Evolutionary conservation across 2,797 vertebrate genomes (phyloP), one percentile per base, ranked within the genome.

Genomic region (Coracias cyanogaster): DNA sequence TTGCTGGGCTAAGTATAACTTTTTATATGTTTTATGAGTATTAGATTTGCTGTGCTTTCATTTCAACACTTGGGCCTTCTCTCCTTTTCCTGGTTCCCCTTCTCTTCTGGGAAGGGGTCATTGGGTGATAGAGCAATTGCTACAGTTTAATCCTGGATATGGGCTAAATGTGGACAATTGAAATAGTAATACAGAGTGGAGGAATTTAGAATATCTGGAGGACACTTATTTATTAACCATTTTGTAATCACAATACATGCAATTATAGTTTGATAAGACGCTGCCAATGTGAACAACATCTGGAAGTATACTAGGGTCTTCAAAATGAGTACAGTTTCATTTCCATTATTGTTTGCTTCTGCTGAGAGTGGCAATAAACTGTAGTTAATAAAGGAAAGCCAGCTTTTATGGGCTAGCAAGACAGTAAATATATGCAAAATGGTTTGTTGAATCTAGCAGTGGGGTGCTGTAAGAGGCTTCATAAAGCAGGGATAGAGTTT

Each of bases 391-490:
- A 97, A 96, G 93, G 89, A 94, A 94, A 96, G 86, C 55, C 93
- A 93, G 95, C 48, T 94, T 97, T 96, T 97, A 97, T 95, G 82
- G 85, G 81, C 88, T 92, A 86, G 90, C 80, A 93, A 96, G 92
- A 86, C 90, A 85, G 92, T 93, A 97, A 97, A 95, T 97, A 94
- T 77, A 97, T 96, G 96, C 95, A 97, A 97, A 97, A 96, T 91
- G 95, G 92, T 94, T 97, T 96, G 95, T 97, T 96, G 97, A 96
- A 96, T 97, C 92, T 96, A 97, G 80, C 95, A 96, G 92, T 91
- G 76, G 97, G 93, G 92, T 96, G 95, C 95, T 82, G 49, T 96
- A 96, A 97, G 94, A 97, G 87, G 93, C 93, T 94, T 95, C 91
- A 89, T 97, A 96, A 96, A 96, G 77, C 93, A 96, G 49, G 69